A percentile compares a stretch with the other conserved stretches of the same genome.
Evolutionary conservation across 2,113 vertebrate species (phyloP).

Genomic region (Cinclus cinclus): DNA sequence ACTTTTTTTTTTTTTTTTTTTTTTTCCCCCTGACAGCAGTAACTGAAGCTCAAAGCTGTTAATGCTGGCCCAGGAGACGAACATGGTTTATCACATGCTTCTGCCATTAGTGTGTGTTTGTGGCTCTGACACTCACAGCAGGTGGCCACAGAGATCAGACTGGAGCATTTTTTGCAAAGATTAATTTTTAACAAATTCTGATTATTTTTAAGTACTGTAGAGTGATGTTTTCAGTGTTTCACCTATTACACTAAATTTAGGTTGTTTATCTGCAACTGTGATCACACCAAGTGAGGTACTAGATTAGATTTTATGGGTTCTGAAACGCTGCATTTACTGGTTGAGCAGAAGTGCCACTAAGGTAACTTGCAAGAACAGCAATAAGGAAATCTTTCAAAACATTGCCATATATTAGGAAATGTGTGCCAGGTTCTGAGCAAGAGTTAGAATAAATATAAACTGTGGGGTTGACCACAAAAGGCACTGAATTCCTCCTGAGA

Average conservation of each 20-base stretch:
- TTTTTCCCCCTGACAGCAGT: neutral
- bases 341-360: neutral
- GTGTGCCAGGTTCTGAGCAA: neutral
- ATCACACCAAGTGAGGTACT: neutral
- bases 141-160: neutral
- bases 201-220: neutral
- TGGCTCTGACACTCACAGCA: neutral
- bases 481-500: neutral
- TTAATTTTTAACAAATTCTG: neutral
- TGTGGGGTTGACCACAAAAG: neutral
- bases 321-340: neutral
- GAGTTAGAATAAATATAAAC: neutral
- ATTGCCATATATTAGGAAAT: neutral
- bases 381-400: neutral
- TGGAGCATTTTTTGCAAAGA: neutral
- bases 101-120: neutral
- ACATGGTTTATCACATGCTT: neutral
- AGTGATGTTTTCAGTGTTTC: neutral
- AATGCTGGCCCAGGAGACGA: neutral
- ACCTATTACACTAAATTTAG: neutral
- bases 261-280: neutral
- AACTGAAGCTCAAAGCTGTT: neutral
- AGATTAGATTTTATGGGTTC: constrained; percentile 16
- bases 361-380: neutral
- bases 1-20: neutral